Evolutionary conservation across 92 coral and sea anemone species (phyloP), one percentile per base, ranked within the genome.

Genomic region (Porites evermanni): DNA sequence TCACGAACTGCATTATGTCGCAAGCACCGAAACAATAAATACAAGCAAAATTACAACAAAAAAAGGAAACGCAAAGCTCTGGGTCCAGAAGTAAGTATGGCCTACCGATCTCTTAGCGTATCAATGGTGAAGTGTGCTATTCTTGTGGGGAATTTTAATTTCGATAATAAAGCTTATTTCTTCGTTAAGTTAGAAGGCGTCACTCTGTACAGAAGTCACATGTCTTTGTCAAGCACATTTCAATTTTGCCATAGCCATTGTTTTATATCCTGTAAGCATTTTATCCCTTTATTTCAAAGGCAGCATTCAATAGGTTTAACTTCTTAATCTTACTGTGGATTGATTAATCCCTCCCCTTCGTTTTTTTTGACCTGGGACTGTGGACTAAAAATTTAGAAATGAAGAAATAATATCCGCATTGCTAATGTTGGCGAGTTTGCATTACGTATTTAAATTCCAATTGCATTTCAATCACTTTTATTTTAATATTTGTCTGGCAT

Each of bases 31-130:
- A 95, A 97, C 94, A 95, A 93, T 72, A 97, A 94, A 78, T 97
- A 97, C 95, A 97, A 97, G 82, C 99, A 97, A 80, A 97, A 93
- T 88, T 97, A 97, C 84, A 97, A 97, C 87, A 97, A 95, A 95
- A 97, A 95, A 89, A 97, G 63, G 82, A 74, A 94, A 79, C 94
- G 96, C 54, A 85, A 91, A 69, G 94, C 98, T 12, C 93, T 91
- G 12, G 95, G 98, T 51, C 71, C 85, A 1, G 98, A 93, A 73
- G 98, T 94, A 84, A 32, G 96, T 73, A 66, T 14, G 0, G 23
- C 23, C 63, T 16, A 4, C 20, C 44, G 1, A 14, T 60, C 67
- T 38, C 10, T 16, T 8, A 8, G 47, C 53, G 17, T 8, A 83
- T 74, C 53, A 50, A 17, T 63, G 21, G 11, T 21, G 71, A 14